These are phyloP conservation scores for Hycleus cichorii DNA, from an alignment of 1,140 invertebrate genomes.

Conservation along the genomic window DNA sequence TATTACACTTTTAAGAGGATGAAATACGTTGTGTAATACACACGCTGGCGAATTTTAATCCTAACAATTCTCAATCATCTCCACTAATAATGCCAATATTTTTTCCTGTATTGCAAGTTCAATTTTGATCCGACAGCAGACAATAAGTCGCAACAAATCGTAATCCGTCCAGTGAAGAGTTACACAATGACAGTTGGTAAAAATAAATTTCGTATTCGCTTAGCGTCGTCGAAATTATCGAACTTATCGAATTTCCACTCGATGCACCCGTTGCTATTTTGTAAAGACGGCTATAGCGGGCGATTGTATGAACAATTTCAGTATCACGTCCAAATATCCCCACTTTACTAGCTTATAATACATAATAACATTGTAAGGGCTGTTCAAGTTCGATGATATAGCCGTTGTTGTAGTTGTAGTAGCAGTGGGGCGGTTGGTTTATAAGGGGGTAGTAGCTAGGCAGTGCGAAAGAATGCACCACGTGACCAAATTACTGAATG, in stretches of 20 bases:
- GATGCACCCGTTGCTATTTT: constrained; percentile 3
- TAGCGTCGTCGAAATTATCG: not conserved
- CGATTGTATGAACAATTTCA: constrained; percentile 17
- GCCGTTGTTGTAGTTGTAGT: not conserved
- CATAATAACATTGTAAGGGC: constrained; percentile 30
- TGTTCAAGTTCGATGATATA: constrained; percentile 1
- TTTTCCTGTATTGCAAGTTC: not conserved
- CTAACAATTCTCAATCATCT: constrained; percentile 7
- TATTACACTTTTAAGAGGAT: constrained; percentile 35
- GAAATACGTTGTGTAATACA: constrained; percentile 13
- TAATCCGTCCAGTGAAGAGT: constrained; percentile 4
- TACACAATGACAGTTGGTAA: not conserved
- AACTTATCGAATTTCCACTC: not conserved
- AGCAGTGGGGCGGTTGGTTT: not conserved
- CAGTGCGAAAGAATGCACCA: constrained; percentile 29
- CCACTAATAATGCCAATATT: not conserved
- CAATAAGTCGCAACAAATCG: not conserved
- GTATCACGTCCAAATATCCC: constrained; percentile 25
- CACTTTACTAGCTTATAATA: constrained; percentile 29
- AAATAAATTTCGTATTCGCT: not conserved
- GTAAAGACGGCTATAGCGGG: constrained; percentile 1
- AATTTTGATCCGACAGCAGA: constrained; percentile 1
- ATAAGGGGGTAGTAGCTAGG: not conserved
- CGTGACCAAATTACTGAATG: constrained; percentile 35
- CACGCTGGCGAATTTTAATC: not conserved